Percentiles rank a stretch among this genome's conserved stretches.
Conservation (phyloP, 1,140 invertebrate species). For the Sycophila sp. region DNA sequence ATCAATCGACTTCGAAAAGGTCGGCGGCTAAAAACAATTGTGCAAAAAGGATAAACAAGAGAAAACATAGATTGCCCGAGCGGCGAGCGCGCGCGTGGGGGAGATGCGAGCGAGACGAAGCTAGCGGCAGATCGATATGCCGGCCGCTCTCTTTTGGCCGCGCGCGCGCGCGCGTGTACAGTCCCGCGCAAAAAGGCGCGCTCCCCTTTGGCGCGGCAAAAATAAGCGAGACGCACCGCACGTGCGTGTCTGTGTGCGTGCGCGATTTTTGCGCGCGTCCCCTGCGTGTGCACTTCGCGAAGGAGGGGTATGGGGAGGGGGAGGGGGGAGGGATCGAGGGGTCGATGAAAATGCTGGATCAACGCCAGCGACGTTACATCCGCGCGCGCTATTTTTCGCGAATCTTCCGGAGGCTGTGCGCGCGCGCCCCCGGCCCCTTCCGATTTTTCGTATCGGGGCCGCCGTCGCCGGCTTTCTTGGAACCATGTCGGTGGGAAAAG, state of each 20-base stretch:
- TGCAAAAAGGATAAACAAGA: too few relatives aligned
- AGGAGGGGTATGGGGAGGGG: background rate
- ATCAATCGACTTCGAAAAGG: background rate
- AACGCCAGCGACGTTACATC: background rate
- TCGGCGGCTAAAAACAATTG: too few relatives aligned
- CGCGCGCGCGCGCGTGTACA: slow-evolving; percentile 42
- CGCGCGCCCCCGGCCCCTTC: background rate
- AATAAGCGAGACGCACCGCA: background rate
- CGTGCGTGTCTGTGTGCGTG: background rate
- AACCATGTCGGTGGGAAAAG: background rate
- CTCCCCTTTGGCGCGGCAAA: too few relatives aligned
- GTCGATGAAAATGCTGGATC: background rate
- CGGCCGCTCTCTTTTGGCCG: slow-evolving; percentile 60
- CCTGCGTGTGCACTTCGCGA: background rate
- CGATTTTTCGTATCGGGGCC: background rate
- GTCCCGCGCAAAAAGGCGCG: slow-evolving; percentile 43
- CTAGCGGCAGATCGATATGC: slow-evolving; percentile 59
- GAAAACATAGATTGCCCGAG: too few relatives aligned
- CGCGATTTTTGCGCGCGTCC: background rate
- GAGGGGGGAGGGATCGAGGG: slow-evolving; percentile 29
- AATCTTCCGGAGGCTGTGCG: background rate
- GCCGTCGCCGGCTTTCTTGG: background rate
- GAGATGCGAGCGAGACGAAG: slow-evolving; percentile 1
- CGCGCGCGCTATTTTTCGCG: background rate
- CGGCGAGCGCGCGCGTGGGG: background rate